A percentile compares a stretch with the other conserved stretches of the same genome.
These are phyloP conservation scores for Halocaridina rubra DNA, from an alignment of 2,888 invertebrate species.

Conservation along the genomic window DNA sequence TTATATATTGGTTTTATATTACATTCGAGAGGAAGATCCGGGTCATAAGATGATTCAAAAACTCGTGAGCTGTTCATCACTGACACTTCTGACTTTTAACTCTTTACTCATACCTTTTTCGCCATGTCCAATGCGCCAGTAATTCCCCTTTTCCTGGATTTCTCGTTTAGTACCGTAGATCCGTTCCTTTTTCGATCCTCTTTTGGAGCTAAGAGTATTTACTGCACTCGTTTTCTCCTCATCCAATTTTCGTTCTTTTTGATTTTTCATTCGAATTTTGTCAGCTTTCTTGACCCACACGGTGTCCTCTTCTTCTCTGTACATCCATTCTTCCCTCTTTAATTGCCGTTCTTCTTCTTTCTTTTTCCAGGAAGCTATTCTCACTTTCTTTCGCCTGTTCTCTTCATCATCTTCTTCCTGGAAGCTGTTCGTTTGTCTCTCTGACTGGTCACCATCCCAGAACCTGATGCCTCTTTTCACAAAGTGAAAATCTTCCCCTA, in stretches of 20 bases:
- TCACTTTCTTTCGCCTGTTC: constrained; percentile 5
- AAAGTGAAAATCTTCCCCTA: constrained; percentile 18
- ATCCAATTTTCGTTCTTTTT: constrained; percentile 21
- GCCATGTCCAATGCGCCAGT: constrained; percentile 44
- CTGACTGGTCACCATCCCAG: constrained; percentile 28
- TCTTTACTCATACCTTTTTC: constrained; percentile 25
- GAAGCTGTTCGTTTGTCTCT: constrained; percentile 13
- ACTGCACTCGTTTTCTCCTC: constrained; percentile 20
- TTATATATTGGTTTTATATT: no score
- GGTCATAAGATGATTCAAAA: not conserved
- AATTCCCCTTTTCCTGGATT: constrained; percentile 9
- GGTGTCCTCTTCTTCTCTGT: constrained; percentile 7
- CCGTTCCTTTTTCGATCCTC: constrained; percentile 10
- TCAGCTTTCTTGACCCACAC: constrained; percentile 36
- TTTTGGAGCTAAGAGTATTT: not conserved
- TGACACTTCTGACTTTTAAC: constrained; percentile 26
- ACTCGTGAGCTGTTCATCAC: constrained; percentile 41
- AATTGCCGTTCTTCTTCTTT: constrained; percentile 9
- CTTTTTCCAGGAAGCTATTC: constrained; percentile 19
- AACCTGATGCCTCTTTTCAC: constrained; percentile 44
- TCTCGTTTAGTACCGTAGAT: not conserved
- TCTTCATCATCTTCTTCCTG: constrained; percentile 22
- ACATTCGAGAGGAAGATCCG: no score
- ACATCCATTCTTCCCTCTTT: constrained; percentile 8
- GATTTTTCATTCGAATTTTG: constrained; percentile 25